phyloP scores from a whole-genome alignment of 2,113 vertebrate genomes.

The Ardeotis arabs region DNA sequence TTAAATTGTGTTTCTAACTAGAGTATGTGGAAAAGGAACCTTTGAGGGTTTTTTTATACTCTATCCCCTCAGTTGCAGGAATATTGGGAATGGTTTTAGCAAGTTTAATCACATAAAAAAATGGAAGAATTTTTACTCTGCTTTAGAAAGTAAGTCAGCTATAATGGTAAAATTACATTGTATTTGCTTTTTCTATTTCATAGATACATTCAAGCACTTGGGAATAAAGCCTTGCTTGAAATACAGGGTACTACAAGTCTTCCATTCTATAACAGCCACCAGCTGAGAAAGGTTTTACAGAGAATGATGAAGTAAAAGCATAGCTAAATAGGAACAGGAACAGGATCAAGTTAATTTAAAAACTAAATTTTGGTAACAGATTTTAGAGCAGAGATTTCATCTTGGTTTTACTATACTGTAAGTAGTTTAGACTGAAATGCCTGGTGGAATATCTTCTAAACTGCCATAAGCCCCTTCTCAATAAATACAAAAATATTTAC shows the following conservation, averaged over 20 bases:
- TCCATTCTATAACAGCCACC: neutral
- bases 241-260: neutral
- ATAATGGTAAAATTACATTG: neutral
- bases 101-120: neutral
- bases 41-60: neutral
- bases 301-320: neutral
- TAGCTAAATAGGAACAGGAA: neutral
- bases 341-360: neutral
- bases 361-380: neutral
- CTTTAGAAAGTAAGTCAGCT: neutral
- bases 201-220: neutral
- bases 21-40: neutral
- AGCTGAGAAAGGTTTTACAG: neutral
- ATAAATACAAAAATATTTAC: constrained; percentile 83
- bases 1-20: neutral
- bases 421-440: constrained; percentile 47
- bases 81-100: neutral
- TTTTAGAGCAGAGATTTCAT: constrained; percentile 12
- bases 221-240: neutral
- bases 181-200: neutral
- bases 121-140: neutral
- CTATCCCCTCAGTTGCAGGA: neutral
- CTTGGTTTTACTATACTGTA: neutral
- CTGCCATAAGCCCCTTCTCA: constrained; percentile 73
- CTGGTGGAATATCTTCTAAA: constrained; percentile 63